Base-by-base conservation (phyloP, 2,888 invertebrate genomes). In the Drosophila glabriapex region DNA sequence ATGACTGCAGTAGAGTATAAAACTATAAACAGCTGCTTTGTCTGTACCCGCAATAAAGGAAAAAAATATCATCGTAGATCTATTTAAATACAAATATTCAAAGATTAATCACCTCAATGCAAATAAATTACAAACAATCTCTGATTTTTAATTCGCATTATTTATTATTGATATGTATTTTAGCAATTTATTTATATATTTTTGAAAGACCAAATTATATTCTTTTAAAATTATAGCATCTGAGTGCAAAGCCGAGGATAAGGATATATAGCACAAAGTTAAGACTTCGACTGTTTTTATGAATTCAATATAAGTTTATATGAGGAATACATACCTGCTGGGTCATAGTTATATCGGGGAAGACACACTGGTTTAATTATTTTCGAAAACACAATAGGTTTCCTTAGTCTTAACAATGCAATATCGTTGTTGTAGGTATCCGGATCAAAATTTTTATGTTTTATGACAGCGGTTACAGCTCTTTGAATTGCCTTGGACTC, bases 341-440 rank as follows among this genome's bases (percentile, higher is more conserved):
- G 94, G 84, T 94, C 94, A 73, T 92, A 93, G 54, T 93, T 92
- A 54, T 91, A 89, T 16, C 93, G 87, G 2, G 97, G 97, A 75
- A 97, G 94, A 92, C 97, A 97, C 56, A 97, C 95, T 0, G 97
- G 97, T 80, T 92, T 93, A 28, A 94, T 94, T 35, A 92, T 93
- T 90, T 93, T 94, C 3, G 96, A 95, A 92, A 97, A 97, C 61
- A 94, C 94, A 22, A 97, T 96, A 0, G 97, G 96, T 91, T 97
- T 97, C 37, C 97, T 94, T 25, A 97, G 93, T 87, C 95, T 96
- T 28, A 97, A 93, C 63, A 97, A 93, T 0, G 97, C 97, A 60
- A 97, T 97, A 91, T 97, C 97, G 92, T 97, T 97, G 93, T 97
- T 97, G 92, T 97, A 97, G 0, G 97, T 96, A 89, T 97, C 96